Evolutionary conservation across 2,113 vertebrate genomes (phyloP).

Genomic region (Upupa epops): DNA sequence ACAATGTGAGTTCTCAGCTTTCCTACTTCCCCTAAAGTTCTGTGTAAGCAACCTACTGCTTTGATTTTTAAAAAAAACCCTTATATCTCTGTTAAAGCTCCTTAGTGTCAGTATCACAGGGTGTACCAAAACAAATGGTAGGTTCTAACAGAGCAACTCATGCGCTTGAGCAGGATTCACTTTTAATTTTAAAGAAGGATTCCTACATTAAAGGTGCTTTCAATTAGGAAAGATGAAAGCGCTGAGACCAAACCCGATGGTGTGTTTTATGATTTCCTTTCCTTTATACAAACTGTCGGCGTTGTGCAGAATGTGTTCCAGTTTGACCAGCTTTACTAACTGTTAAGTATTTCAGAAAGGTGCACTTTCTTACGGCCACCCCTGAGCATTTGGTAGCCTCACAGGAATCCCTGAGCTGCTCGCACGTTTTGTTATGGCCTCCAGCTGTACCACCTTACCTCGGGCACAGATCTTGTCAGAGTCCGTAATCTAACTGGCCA

Average conservation of each 20-base stretch:
- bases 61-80: neutral
- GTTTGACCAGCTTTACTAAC: neutral
- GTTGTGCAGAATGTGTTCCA: neutral
- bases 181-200: neutral
- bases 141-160: neutral
- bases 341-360: neutral
- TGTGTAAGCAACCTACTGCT: neutral
- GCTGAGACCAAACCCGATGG: neutral
- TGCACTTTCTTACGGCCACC: fast-evolving
- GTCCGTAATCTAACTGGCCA: neutral
- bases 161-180: neutral
- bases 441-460: neutral
- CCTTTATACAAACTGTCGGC: neutral
- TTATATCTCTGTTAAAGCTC: neutral
- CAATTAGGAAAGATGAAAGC: neutral
- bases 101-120: neutral
- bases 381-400: neutral
- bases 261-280: neutral
- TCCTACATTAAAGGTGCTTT: neutral
- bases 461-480: neutral
- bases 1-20: neutral
- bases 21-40: neutral
- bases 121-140: neutral
- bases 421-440: neutral
- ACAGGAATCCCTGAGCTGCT: neutral